Conservation (phyloP, 2,888 invertebrate genomes). For the Diloba caeruleocephala region DNA sequence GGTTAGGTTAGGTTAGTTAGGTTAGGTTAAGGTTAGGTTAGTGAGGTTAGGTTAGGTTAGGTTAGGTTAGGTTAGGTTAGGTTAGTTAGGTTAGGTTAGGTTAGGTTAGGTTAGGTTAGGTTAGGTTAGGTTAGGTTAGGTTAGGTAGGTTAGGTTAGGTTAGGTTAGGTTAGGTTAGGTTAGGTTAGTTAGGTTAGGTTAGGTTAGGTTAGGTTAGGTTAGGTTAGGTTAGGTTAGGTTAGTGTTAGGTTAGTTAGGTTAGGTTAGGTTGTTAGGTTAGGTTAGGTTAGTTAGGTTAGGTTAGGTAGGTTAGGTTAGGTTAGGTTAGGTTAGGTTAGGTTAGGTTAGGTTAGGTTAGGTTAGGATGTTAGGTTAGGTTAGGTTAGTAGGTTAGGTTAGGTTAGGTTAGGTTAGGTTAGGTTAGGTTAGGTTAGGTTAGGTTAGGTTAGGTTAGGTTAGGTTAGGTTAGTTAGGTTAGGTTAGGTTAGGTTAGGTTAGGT, state of each 20-base stretch:
- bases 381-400: conserved; percentile 16
- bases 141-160: conserved; percentile 2
- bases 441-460: conserved; percentile 33
- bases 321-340: conserved; percentile 4
- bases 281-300: too few species aligned
- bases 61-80: neutral
- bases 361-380: conserved; percentile 24
- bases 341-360: too few species aligned
- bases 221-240: conserved; percentile 50
- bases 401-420: conserved; percentile 15
- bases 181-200: conserved; percentile 47
- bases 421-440: conserved; percentile 34
- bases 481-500: conserved; percentile 1
- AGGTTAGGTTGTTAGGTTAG: too few species aligned
- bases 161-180: too few species aligned
- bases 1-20: conserved; percentile 37
- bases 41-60: conserved; percentile 30
- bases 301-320: conserved; percentile 8
- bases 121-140: neutral
- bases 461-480: too few species aligned
- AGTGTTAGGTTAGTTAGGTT: conserved; percentile 36
- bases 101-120: too few species aligned
- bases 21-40: conserved; percentile 39
- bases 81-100: too few species aligned
- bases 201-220: too few species aligned